Base-by-base conservation (phyloP, 1,140 invertebrate genomes). In the Rhopalosiphum padi region DNA sequence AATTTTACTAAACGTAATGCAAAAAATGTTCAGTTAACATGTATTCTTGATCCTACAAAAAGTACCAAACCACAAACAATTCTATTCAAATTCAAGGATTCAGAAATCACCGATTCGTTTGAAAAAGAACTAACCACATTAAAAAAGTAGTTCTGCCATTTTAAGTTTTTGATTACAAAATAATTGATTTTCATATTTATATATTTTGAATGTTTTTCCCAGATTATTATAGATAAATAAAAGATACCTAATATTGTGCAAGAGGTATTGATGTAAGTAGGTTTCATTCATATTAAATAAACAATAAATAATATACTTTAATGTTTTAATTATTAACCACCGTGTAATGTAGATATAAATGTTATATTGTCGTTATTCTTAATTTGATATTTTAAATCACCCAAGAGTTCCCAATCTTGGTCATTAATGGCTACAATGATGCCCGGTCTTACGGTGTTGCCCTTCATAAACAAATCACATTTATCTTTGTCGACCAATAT, bases 321-420 rank as follows among this genome's bases (percentile, higher is more conserved):
- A 82, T 51, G 18, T 92, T 83, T 48, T 85, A 48, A 85, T 92
- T 92, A 60, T 83, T 92, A 92, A 83, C 91, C 91, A 18, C 91
- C 91, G 30, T 92, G 91, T 41, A 92, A 85, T 55, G 91, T 92
- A 55, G 91, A 92, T 51, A 92, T 92, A 53, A 92, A 92, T 37
- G 82, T 92, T 53, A 92, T 92, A 30, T 85, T 92, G 53, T 92
- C 91, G 51, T 85, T 92, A 23, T 82, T 85, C 46, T 92, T 92
- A n/a, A 92, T 92, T 85, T 85, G 48, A 41, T 92, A 92, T 37
- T 83, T 83, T 53, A 92, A 18, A 92, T 92, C 85, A 4, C 91
- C 91, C 35, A 92, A 85, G 25, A 92, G 91, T 85, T 92, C 91
- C 91, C 91, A 92, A 53, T 92, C 91, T 92, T 92, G 91, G 30